Evolutionary conservation across 2,888 invertebrate genomes (phyloP).

Genomic region (Rugalucina vietnamica): DNA sequence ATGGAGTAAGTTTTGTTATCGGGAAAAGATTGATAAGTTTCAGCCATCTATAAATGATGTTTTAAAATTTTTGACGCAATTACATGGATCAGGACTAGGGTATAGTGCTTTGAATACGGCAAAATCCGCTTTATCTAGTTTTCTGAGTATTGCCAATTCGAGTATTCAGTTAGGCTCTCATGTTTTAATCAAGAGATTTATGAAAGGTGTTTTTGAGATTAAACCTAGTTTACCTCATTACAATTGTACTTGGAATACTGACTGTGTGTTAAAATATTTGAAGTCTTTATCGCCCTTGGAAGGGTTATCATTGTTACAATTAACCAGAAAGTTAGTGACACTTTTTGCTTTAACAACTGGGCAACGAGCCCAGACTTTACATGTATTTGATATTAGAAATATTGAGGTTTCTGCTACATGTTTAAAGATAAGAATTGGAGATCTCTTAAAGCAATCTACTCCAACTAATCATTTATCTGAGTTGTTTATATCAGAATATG

Average conservation of each 20-base stretch:
- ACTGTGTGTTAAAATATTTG: slow-evolving; percentile 43
- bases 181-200: slow-evolving; percentile 41
- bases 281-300: slow-evolving; percentile 17
- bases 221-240: slow-evolving; percentile 50
- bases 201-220: slow-evolving; percentile 53
- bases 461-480: slow-evolving; percentile 35
- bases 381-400: slow-evolving; percentile 40
- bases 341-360: slow-evolving; percentile 53
- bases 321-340: slow-evolving; percentile 38
- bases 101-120: slow-evolving; percentile 52
- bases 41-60: slow-evolving; percentile 34
- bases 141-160: not conserved
- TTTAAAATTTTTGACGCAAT: slow-evolving; percentile 21
- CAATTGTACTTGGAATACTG: slow-evolving; percentile 51
- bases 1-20: slow-evolving; percentile 49
- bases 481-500: not conserved
- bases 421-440: slow-evolving; percentile 24
- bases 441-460: slow-evolving; percentile 46
- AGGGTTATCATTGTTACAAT: slow-evolving; percentile 29
- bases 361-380: slow-evolving; percentile 48
- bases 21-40: slow-evolving; percentile 45
- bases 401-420: not conserved
- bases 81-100: slow-evolving; percentile 31
- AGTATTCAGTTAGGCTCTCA: slow-evolving; percentile 6
- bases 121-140: not conserved